Percentiles rank a stretch among this genome's conserved stretches.
These are phyloP conservation scores for Istiophorus platypterus DNA, from an alignment of 2,113 vertebrate species.

Conservation along the genomic window DNA sequence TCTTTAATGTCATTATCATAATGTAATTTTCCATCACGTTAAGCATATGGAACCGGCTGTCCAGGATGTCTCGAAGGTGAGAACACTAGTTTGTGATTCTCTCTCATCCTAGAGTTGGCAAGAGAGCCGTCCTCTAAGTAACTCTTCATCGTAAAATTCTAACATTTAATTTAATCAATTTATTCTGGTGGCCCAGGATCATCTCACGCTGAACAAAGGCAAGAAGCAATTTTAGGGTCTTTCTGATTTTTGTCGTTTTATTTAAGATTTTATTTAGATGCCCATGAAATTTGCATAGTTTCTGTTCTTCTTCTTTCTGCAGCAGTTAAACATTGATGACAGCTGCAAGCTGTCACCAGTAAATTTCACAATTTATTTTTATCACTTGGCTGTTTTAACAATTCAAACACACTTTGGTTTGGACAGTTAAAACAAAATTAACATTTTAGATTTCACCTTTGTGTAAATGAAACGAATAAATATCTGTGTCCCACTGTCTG, in stretches of 20 bases:
- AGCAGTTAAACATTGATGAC: neutral
- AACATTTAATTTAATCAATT: too few species aligned
- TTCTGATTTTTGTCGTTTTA: neutral
- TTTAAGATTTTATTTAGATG: conserved; percentile 11
- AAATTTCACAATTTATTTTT: neutral
- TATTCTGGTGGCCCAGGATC: conserved; percentile 24
- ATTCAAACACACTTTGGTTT: neutral
- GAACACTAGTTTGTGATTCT: neutral
- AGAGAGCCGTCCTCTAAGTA: neutral
- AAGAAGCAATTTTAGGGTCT: conserved; percentile 13
- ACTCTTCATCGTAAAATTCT: too few species aligned
- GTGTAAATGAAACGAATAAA: too few species aligned
- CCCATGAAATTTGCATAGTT: conserved; percentile 35
- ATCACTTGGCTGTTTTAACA: neutral
- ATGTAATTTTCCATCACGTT: conserved; percentile 20
- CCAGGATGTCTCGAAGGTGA: conserved; percentile 78
- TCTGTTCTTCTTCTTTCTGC: conserved; percentile 46
- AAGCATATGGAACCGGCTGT: conserved; percentile 76
- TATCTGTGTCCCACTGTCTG: neutral
- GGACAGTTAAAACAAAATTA: neutral
- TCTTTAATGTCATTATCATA: neutral
- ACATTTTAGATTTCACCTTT: neutral
- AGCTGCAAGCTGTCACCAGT: neutral
- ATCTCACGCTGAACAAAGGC: conserved; percentile 56
- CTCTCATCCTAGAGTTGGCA: neutral